Percentiles rank a stretch among this genome's conserved stretches.
Evolutionary conservation across 2,888 invertebrate genomes (phyloP).

Genomic region (Pteria penguin): DNA sequence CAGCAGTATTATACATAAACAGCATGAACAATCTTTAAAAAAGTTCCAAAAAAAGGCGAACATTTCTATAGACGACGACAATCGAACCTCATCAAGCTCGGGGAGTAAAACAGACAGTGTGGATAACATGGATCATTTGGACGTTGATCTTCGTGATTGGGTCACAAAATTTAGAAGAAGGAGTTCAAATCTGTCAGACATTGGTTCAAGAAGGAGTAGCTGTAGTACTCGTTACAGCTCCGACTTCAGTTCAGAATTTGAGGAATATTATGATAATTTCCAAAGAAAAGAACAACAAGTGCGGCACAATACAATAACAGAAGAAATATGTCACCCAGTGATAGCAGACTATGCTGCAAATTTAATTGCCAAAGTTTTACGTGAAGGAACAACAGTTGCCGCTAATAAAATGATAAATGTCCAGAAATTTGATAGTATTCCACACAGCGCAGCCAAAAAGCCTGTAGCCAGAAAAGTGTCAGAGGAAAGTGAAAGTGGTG

Average conservation of each 20-base stretch:
- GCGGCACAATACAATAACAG: constrained; percentile 69
- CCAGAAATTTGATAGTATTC: constrained; percentile 56
- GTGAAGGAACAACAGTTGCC: constrained; percentile 63
- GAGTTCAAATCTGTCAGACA: constrained; percentile 75
- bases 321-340: constrained; percentile 63
- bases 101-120: not conserved
- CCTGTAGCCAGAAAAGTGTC: constrained; percentile 49
- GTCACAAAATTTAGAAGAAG: constrained; percentile 69
- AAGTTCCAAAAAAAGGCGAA: not conserved
- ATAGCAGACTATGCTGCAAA: constrained; percentile 68
- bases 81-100: not conserved
- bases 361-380: constrained; percentile 52
- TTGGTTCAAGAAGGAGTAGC: constrained; percentile 81
- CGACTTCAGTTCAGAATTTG: constrained; percentile 76
- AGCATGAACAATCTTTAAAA: constrained; percentile 2
- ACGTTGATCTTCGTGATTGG: constrained; percentile 69
- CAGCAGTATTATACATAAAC: constrained; percentile 9
- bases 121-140: constrained; percentile 58
- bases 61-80: not conserved
- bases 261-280: constrained; percentile 74
- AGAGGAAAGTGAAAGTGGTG: constrained; percentile 13
- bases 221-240: constrained; percentile 72
- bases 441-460: constrained; percentile 45
- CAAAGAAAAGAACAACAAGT: constrained; percentile 62
- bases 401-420: constrained; percentile 48